Evolutionary conservation across 2,113 vertebrate genomes (phyloP), one percentile per base, ranked within the genome.

Genomic region (Arizona elegans): DNA sequence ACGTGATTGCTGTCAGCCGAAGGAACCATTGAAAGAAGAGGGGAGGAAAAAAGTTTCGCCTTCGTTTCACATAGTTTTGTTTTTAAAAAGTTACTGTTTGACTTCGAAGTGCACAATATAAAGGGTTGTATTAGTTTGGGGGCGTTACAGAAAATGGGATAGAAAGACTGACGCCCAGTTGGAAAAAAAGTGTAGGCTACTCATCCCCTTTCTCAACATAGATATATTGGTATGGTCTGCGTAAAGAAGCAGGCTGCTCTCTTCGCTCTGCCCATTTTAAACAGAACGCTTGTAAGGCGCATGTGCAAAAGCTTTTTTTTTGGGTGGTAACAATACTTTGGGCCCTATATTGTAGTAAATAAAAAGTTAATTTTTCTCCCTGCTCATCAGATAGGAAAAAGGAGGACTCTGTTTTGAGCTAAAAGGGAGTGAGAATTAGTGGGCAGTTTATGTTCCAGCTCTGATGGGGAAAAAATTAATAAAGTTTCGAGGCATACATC

Each of bases 51-150:
- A 55, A 58, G 8, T 26, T 43, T 54, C 1, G 15, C 3, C 11
- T 15, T 55, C 47, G 12, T 90, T 53, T 90, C 47, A 13, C 56
- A 1, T 26, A 24, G 1, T 38, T 58, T 17, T 81, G 52, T 91
- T 3, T 3, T 26, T 33, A 19, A 21, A 43, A 26, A 11, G n/a
- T 8, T 24, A 29, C 8, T 56, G 15, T 11, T 50, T 23, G 21
- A 5, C 75, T 12, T n/a, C 33, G 8, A 3, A 29, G 2, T 50
- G 19, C 53, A 17, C 11, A 10, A 9, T 91, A 15, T 1, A 8
- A 1, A 0, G 1, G 0, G 1, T 15, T 8, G 10, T 1, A 1
- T 24, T n/a, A n/a, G 7, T 58, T n/a, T 62, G 2, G n/a, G 24
- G 50, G 23, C 9, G 24, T 24, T 81, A 23, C 13, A 19, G 54